A percentile compares a stretch with the other conserved stretches of the same genome.
These are phyloP conservation scores for Sitobion miscanthi DNA, from an alignment of 1,140 invertebrate genomes.

Conservation along the genomic window DNA sequence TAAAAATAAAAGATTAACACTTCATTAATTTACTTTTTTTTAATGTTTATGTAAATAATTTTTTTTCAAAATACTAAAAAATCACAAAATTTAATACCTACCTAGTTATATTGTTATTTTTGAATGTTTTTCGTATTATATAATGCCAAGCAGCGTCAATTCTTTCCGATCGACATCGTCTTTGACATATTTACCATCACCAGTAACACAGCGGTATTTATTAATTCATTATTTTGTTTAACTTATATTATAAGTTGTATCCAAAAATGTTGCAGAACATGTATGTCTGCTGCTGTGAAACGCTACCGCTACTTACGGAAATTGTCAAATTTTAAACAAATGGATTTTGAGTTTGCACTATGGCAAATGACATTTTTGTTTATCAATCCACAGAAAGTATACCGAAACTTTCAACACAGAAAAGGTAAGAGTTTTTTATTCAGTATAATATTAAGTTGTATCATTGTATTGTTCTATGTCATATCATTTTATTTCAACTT, in stretches of 20 bases:
- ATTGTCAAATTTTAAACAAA: constrained; percentile 93
- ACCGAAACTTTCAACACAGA: constrained; percentile 96
- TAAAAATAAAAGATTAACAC: not conserved
- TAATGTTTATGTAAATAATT: not conserved
- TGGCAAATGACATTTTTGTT: constrained; percentile 99
- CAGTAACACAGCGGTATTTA: constrained; percentile 58
- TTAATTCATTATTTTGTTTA: not conserved
- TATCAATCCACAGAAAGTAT: constrained; percentile 95
- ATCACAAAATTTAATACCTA: not conserved
- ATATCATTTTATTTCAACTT: constrained; percentile 56
- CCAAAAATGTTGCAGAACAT: constrained; percentile 65
- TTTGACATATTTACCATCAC: constrained; percentile 57
- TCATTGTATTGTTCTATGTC: not conserved
- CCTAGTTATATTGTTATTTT: not conserved
- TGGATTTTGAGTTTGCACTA: constrained; percentile 99
- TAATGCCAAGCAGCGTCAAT: constrained; percentile 48
- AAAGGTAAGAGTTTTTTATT: constrained; percentile 80
- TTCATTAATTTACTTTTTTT: not conserved
- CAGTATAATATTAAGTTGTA: not conserved
- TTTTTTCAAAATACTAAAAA: not conserved
- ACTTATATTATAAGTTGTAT: not conserved
- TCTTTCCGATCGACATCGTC: constrained; percentile 48
- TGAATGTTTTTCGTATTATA: not conserved
- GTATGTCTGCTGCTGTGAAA: constrained; percentile 87
- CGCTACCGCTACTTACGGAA: constrained; percentile 90